These are phyloP conservation scores for Salarias fasciatus DNA, from an alignment of 2,797 vertebrate species.

Conservation along the genomic window DNA sequence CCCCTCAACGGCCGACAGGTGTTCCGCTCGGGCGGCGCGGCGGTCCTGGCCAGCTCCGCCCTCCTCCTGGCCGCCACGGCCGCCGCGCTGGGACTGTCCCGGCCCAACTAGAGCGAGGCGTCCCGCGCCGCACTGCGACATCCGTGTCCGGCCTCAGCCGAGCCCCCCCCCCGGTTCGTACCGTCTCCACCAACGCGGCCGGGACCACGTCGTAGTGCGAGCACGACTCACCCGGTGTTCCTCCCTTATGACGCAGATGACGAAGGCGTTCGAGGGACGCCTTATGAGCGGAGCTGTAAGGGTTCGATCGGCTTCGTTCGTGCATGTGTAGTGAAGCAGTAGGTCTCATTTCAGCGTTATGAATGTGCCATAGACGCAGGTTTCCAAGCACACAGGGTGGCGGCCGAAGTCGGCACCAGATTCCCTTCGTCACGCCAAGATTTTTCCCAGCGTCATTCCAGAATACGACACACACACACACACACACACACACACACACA, in stretches of 20 bases:
- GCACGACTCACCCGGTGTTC: constrained; percentile 33
- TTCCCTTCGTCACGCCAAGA: constrained; percentile 22
- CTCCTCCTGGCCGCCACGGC: constrained; percentile 61
- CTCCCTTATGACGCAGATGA: constrained; percentile 65
- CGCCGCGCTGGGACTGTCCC: constrained; percentile 61
- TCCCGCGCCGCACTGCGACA: constrained; percentile 51
- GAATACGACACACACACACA: constrained; percentile 10
- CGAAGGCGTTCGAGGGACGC: constrained; percentile 37
- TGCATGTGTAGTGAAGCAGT: constrained; percentile 65
- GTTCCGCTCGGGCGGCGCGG: constrained; percentile 71
- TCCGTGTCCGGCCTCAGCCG: constrained; percentile 49
- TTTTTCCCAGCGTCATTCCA: constrained; percentile 24
- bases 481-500: background rate
- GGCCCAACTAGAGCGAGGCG: constrained; percentile 63
- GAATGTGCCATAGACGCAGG: constrained; percentile 69
- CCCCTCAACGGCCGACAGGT: constrained; percentile 75
- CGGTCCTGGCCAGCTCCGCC: constrained; percentile 55
- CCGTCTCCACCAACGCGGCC: constrained; percentile 49
- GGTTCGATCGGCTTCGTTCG: constrained; percentile 45
- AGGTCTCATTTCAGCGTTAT: constrained; percentile 56
- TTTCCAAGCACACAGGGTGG: constrained; percentile 37
- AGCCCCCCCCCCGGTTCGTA: constrained; percentile 50
- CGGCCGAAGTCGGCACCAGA: constrained; percentile 19
- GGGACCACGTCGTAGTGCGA: constrained; percentile 51
- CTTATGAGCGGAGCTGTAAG: constrained; percentile 64